Base-by-base conservation (phyloP, 2,888 invertebrate genomes). In the Apamea anceps region DNA sequence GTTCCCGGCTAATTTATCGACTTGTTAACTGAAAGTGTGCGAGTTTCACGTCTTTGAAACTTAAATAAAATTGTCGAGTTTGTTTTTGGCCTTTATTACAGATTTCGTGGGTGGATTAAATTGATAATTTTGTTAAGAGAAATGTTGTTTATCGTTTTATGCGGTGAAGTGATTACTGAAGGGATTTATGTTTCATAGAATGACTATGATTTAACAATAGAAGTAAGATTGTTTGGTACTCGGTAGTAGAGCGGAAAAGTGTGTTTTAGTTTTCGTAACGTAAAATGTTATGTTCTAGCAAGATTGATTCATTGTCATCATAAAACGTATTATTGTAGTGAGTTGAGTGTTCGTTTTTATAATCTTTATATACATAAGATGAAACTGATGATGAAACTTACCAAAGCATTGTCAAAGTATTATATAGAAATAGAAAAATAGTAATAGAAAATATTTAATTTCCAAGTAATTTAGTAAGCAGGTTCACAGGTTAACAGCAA, bases 1-100 rank as follows among this genome's bases (percentile, higher is more conserved):
- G 91, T 92, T 93, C 90, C 84, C 82, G 87, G 88, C 90, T 94
- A 93, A 95, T 95, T 94, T 95, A 95, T 95, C 88, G 92, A 82
- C 82, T 86, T 90, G 95, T 87, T 91, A 93, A 93, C 90, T 91
- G 93, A 93, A 82, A 85, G 77, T 66, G 77, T 77, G 77, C 51
- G 66, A 73, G 72, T 76, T 80, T 77, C 87, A 73, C n/a, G 74
- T 72, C 75, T 86, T 81, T 75, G 78, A 85, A 72, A 57, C 57
- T 80, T 76, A 42, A 82, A 87, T 86, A 81, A 82, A 80, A 81
- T 79, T 83, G 86, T 85, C 83, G 77, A 89, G 77, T 85, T 79
- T 82, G 91, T 78, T 81, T 85, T 85, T 79, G 66, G 82, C 71
- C 71, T 82, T 84, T 88, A 78, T 86, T 86, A 82, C 71, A 60